Evolutionary conservation across 2,113 vertebrate species (phyloP).

Genomic region (Proterorhinus semilunaris): DNA sequence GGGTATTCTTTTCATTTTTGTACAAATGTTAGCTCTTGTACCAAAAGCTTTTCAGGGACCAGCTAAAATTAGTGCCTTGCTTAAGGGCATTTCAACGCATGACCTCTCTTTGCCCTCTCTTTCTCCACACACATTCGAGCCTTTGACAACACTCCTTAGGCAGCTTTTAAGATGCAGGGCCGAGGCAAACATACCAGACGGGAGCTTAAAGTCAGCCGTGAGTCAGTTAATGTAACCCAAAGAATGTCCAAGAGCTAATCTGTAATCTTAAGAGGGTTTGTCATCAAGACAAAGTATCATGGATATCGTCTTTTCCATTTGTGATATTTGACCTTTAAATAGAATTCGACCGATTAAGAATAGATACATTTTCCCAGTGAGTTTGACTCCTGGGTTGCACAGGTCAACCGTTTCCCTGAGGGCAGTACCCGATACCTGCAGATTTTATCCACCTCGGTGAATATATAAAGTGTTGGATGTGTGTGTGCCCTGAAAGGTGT

Average conservation of each 20-base stretch:
- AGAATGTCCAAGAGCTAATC: slow-evolving; percentile 39
- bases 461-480: slow-evolving; percentile 41
- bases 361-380: slow-evolving; percentile 42
- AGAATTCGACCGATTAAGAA: not conserved
- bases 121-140: slow-evolving; percentile 36
- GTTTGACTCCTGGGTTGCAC: slow-evolving; percentile 49
- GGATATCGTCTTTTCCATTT: not conserved
- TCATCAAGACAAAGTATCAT: not conserved
- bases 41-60: slow-evolving; percentile 39
- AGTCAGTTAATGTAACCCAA: slow-evolving; percentile 20
- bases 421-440: slow-evolving; percentile 75
- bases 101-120: slow-evolving; percentile 68
- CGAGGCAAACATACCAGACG: slow-evolving; percentile 42
- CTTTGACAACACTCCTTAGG: slow-evolving; percentile 49
- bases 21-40: slow-evolving; percentile 29
- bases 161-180: slow-evolving; percentile 46
- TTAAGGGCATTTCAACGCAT: slow-evolving; percentile 66
- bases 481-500: slow-evolving; percentile 69
- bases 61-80: slow-evolving; percentile 64
- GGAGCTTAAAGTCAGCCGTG: slow-evolving; percentile 16
- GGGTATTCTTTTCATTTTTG: slow-evolving; percentile 24
- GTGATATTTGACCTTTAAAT: slow-evolving; percentile 32
- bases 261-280: slow-evolving; percentile 34
- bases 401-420: slow-evolving; percentile 68
- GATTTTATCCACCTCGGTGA: slow-evolving; percentile 66